Evolutionary conservation across 2,797 vertebrate species (phyloP).

Genomic region (Synanceia verrucosa): DNA sequence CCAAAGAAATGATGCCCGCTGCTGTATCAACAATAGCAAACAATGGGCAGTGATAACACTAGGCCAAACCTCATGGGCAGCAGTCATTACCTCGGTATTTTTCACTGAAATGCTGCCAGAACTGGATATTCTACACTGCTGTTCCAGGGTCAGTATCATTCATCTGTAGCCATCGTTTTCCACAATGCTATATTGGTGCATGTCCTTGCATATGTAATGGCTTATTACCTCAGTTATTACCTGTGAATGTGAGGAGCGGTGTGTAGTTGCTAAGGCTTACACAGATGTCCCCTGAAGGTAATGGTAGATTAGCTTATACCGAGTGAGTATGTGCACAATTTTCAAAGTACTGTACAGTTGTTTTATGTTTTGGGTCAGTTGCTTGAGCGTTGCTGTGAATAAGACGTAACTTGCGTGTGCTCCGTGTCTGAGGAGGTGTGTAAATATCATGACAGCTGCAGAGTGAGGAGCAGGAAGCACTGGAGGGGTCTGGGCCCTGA

Average conservation of each 20-base stretch:
- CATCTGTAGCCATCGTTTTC: slow-evolving; percentile 14
- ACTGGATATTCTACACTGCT: background rate
- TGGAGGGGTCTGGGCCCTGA: slow-evolving; percentile 63
- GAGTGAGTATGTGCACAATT: background rate
- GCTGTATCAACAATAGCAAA: background rate
- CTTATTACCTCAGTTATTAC: background rate
- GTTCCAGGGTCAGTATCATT: slow-evolving; percentile 17
- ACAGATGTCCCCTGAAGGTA: background rate
- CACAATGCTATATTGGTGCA: background rate
- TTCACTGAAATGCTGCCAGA: slow-evolving; percentile 3
- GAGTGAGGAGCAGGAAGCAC: slow-evolving; percentile 54
- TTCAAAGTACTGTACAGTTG: background rate
- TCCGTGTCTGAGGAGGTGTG: slow-evolving; percentile 54
- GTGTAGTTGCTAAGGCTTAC: background rate
- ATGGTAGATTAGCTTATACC: background rate
- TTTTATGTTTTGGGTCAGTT: background rate
- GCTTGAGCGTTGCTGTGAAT: slow-evolving; percentile 7
- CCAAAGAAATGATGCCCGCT: background rate
- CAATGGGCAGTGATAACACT: background rate
- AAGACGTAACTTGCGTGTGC: slow-evolving; percentile 18
- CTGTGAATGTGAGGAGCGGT: background rate
- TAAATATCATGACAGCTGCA: slow-evolving; percentile 59
- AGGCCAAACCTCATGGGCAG: background rate
- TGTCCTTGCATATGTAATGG: slow-evolving; percentile 15
- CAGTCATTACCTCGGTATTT: background rate